Evolutionary conservation across 2,888 invertebrate genomes (phyloP).

Genomic region (Ligdia adustata): DNA sequence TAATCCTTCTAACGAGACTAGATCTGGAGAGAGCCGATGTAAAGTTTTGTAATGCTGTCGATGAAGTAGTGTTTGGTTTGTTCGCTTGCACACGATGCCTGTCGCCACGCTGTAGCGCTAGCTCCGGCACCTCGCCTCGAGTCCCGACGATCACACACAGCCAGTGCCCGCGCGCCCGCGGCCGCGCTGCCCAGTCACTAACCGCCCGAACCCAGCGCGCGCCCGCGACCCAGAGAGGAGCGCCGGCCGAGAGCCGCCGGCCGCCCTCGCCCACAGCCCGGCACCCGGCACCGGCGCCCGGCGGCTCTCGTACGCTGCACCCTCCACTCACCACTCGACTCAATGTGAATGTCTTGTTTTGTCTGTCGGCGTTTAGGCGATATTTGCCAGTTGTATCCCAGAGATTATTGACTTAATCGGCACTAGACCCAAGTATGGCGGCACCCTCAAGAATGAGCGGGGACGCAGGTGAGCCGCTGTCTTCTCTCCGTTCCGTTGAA

Average conservation of each 20-base stretch:
- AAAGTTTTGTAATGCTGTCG: conserved; percentile 84
- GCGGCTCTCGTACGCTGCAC: conserved; percentile 55
- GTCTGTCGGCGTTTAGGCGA: conserved; percentile 93
- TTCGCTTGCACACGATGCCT: conserved; percentile 85
- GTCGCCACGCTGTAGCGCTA: conserved; percentile 85
- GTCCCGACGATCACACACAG: conserved; percentile 84
- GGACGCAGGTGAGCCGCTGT: conserved; percentile 98
- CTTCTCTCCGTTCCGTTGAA: conserved; percentile 85
- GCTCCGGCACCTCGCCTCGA: conserved; percentile 82
- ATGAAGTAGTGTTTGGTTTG: conserved; percentile 85
- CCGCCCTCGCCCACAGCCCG: conserved; percentile 41
- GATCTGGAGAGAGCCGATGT: conserved; percentile 83
- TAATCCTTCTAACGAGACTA: conserved; percentile 84
- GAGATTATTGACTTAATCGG: conserved; percentile 99
- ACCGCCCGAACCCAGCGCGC: conserved; percentile 18
- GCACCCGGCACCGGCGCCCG: conserved; percentile 45
- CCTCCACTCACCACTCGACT: conserved; percentile 63
- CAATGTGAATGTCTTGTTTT: conserved; percentile 85
- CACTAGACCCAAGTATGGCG: conserved; percentile 99
- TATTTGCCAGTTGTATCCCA: conserved; percentile 99
- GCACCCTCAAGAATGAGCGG: conserved; percentile 99
- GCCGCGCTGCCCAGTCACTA: conserved; percentile 36
- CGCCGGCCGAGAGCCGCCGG: conserved; percentile 37
- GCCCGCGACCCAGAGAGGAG: conserved; percentile 36
- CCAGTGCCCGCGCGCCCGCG: conserved; percentile 73